A percentile compares a stretch with the other conserved stretches of the same genome.
phyloP scores from a whole-genome alignment of 2,888 invertebrate genomes.

The Leptopilina myrica region DNA sequence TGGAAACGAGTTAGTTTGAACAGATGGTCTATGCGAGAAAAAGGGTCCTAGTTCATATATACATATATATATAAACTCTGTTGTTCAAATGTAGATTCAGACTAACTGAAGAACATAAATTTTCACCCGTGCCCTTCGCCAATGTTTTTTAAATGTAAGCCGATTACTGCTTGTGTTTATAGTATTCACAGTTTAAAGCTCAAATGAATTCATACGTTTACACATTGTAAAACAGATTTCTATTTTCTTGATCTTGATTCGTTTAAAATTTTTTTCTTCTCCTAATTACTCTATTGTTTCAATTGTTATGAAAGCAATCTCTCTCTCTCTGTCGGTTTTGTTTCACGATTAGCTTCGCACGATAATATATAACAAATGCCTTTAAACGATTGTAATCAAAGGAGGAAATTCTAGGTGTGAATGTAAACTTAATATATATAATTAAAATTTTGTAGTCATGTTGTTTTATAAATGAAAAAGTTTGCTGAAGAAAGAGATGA shows the following conservation, averaged over 20 bases:
- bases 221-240: conserved; percentile 20
- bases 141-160: conserved; percentile 33
- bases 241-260: conserved; percentile 31
- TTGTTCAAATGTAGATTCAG: conserved; percentile 32
- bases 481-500: too few species aligned
- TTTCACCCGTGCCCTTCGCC: conserved; percentile 20
- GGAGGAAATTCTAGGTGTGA: not conserved
- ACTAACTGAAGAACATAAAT: conserved; percentile 27
- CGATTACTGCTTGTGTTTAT: conserved; percentile 13
- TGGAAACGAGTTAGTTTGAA: conserved; percentile 44
- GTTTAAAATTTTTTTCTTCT: conserved; percentile 15
- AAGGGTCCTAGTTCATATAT: conserved; percentile 18
- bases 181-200: not conserved
- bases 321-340: not conserved
- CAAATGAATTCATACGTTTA: conserved; percentile 22
- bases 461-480: too few species aligned
- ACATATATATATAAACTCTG: not conserved
- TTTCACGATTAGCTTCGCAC: conserved; percentile 3
- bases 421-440: not conserved
- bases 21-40: conserved; percentile 55
- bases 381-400: not conserved
- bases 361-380: not conserved
- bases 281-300: conserved; percentile 23
- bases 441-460: not conserved
- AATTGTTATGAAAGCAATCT: conserved; percentile 1